Conservation (phyloP, 2,113 vertebrate genomes). For the Muscicapa adusta region DNA sequence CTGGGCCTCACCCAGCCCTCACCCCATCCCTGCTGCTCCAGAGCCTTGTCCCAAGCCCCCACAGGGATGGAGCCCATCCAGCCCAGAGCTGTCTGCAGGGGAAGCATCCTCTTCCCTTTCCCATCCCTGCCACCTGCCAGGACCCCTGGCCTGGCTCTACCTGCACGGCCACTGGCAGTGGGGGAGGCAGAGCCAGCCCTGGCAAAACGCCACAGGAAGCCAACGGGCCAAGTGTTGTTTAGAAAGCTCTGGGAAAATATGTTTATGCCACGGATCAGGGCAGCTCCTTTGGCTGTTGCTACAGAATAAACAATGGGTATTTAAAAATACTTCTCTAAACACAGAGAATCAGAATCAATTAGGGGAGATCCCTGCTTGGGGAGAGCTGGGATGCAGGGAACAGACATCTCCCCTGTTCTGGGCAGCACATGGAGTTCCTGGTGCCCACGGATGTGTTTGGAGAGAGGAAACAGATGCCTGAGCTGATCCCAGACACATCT, state of each 20-base stretch:
- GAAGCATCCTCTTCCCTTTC: not conserved
- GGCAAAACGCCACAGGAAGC: not conserved
- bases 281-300: not conserved
- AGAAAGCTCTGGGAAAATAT: constrained; percentile 20
- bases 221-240: not conserved
- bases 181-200: not conserved
- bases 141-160: fast-evolving
- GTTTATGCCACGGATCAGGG: not conserved
- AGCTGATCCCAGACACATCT: not conserved
- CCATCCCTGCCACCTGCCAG: not conserved
- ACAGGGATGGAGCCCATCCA: fast-evolving
- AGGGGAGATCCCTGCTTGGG: not conserved
- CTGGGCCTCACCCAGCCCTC: not conserved
- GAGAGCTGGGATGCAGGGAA: not conserved
- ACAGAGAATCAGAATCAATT: not conserved
- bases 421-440: not conserved
- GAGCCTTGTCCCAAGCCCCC: fast-evolving
- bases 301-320: not conserved
- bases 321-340: not conserved
- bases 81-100: not conserved
- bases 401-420: not conserved
- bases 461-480: not conserved
- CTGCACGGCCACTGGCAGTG: not conserved
- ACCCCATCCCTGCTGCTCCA: not conserved
- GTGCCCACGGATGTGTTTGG: not conserved